phyloP scores from a whole-genome alignment of 2,888 invertebrate genomes.

The Lithophane leautieri region DNA sequence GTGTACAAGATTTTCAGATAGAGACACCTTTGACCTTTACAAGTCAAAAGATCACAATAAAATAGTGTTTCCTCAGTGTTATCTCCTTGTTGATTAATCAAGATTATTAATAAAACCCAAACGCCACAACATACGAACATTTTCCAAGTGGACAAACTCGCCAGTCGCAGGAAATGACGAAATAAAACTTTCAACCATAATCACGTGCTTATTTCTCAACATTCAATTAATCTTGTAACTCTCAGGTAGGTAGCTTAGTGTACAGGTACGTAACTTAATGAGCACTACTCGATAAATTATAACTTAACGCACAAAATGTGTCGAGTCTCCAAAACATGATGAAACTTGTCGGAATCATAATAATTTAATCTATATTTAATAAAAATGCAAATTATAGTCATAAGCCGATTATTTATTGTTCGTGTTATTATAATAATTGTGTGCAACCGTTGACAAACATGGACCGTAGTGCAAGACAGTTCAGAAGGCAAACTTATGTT shows the following conservation, averaged over 20 bases:
- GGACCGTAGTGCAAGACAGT: not conserved
- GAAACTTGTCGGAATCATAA: slow-evolving; percentile 53
- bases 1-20: slow-evolving; percentile 12
- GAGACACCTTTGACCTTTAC: slow-evolving; percentile 1
- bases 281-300: slow-evolving; percentile 57
- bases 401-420: slow-evolving; percentile 60
- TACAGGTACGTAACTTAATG: slow-evolving; percentile 33
- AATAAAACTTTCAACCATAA: slow-evolving; percentile 52
- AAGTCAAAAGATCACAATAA: slow-evolving; percentile 18
- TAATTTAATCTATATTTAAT: slow-evolving; percentile 65
- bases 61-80: slow-evolving; percentile 15
- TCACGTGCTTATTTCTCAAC: slow-evolving; percentile 51
- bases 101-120: slow-evolving; percentile 20
- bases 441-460: slow-evolving; percentile 65
- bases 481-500: slow-evolving; percentile 34
- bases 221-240: slow-evolving; percentile 45
- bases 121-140: slow-evolving; percentile 17
- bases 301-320: slow-evolving; percentile 36
- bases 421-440: slow-evolving; percentile 56
- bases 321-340: slow-evolving; percentile 47
- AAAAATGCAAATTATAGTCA: slow-evolving; percentile 62
- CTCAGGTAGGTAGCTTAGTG: slow-evolving; percentile 1
- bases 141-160: slow-evolving; percentile 31
- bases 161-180: slow-evolving; percentile 51
- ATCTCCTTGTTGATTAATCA: slow-evolving; percentile 27